Percentiles rank a stretch among this genome's conserved stretches.
Conservation (phyloP, 2,888 invertebrate genomes). For the Ditylenchus weischeri region DNA sequence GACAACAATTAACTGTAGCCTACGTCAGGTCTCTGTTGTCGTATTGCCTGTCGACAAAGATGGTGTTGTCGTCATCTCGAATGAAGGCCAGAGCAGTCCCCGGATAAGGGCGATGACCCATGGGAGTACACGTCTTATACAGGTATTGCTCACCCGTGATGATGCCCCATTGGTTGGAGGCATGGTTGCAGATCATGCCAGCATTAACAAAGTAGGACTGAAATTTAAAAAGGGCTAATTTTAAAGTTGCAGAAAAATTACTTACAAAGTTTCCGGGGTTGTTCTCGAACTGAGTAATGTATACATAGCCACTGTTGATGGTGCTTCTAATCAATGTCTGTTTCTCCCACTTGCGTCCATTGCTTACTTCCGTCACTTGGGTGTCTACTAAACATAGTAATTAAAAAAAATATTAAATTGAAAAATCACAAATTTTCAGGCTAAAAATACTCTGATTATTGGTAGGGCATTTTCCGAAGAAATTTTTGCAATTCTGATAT, state of each 20-base stretch:
- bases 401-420: neutral
- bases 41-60: conserved; percentile 56
- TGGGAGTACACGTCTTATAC: conserved; percentile 56
- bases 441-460: no score
- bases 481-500: no score
- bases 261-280: conserved; percentile 59
- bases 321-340: conserved; percentile 56
- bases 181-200: conserved; percentile 51
- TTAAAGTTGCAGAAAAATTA: neutral
- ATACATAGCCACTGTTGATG: conserved; percentile 57
- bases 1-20: conserved; percentile 18
- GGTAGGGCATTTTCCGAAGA: no score
- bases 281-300: conserved; percentile 59
- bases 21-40: conserved; percentile 57
- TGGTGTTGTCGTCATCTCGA: conserved; percentile 48
- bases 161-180: conserved; percentile 55
- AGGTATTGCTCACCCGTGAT: conserved; percentile 58
- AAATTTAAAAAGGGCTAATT: neutral
- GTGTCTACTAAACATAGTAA: conserved; percentile 48
- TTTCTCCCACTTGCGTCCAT: conserved; percentile 55
- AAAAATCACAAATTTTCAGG: neutral
- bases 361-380: conserved; percentile 53
- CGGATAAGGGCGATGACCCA: conserved; percentile 55
- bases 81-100: conserved; percentile 57
- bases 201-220: conserved; percentile 30